A percentile compares a stretch with the other conserved stretches of the same genome.
Conservation (phyloP, 2,113 vertebrate species). For the Erythrocercus mccallii region DNA sequence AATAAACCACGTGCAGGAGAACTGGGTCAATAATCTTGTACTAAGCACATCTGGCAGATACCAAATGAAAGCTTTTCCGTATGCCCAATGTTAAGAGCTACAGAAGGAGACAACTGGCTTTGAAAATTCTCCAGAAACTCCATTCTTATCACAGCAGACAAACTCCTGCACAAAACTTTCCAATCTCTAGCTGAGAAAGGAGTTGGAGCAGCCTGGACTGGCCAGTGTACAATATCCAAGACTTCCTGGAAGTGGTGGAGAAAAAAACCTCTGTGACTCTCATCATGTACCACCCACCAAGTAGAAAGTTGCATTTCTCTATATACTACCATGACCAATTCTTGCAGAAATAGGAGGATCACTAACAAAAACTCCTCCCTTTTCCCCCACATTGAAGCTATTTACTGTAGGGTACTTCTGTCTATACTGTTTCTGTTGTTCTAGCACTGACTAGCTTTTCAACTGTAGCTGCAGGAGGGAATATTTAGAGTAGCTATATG, state of each 20-base stretch:
- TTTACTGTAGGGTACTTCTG: background rate
- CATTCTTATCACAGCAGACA: background rate
- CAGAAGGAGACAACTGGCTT: background rate
- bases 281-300: background rate
- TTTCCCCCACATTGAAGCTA: background rate
- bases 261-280: background rate
- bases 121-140: conserved; percentile 2
- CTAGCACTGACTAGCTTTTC: background rate
- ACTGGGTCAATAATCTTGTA: background rate
- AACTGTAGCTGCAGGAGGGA: background rate
- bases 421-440: background rate
- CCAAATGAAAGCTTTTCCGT: background rate
- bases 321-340: background rate
- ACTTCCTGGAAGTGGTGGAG: background rate
- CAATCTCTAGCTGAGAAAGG: background rate
- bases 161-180: background rate
- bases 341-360: background rate
- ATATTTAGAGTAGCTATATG: background rate
- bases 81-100: rapidly evolving
- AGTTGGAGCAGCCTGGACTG: background rate
- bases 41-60: background rate
- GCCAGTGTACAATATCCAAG: background rate
- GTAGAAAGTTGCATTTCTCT: background rate
- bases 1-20: background rate
- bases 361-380: background rate